A percentile compares a stretch with the other conserved stretches of the same genome.
Evolutionary conservation across 2,113 vertebrate species (phyloP).

Genomic region (Phoenicopterus ruber): DNA sequence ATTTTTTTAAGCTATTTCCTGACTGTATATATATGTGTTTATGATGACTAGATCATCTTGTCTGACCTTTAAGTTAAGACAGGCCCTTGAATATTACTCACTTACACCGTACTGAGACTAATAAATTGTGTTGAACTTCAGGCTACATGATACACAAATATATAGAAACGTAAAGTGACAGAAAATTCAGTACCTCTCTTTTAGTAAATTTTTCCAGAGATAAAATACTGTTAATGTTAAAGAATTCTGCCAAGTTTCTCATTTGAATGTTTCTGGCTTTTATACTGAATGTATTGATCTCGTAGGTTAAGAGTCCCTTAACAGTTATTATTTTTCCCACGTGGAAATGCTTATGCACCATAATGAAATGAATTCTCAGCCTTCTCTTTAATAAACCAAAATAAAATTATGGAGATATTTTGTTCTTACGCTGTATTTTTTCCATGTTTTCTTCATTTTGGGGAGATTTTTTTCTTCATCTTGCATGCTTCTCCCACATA

Average conservation of each 20-base stretch:
- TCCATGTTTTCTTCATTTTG: neutral
- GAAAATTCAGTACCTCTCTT: neutral
- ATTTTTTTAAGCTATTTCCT: neutral
- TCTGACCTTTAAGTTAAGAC: neutral
- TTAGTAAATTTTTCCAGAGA: neutral
- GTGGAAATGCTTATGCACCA: neutral
- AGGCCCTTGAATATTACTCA: neutral
- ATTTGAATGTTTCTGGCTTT: neutral
- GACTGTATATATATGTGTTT: neutral
- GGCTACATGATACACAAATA: neutral
- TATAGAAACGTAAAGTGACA: neutral
- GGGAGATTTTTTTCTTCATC: neutral
- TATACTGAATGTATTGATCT: neutral
- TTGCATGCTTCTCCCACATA: neutral
- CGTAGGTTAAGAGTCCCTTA: neutral
- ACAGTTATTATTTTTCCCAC: neutral
- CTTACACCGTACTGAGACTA: neutral
- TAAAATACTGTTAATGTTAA: neutral
- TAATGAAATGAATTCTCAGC: neutral
- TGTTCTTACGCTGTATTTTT: neutral
- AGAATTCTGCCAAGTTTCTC: neutral
- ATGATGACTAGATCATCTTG: neutral
- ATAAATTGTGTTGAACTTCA: neutral
- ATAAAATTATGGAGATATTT: neutral
- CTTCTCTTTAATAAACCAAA: neutral